Evolutionary conservation across 2,797 vertebrate genomes (phyloP), one percentile per base, ranked within the genome.

Genomic region (Eidolon dupreanum): DNA sequence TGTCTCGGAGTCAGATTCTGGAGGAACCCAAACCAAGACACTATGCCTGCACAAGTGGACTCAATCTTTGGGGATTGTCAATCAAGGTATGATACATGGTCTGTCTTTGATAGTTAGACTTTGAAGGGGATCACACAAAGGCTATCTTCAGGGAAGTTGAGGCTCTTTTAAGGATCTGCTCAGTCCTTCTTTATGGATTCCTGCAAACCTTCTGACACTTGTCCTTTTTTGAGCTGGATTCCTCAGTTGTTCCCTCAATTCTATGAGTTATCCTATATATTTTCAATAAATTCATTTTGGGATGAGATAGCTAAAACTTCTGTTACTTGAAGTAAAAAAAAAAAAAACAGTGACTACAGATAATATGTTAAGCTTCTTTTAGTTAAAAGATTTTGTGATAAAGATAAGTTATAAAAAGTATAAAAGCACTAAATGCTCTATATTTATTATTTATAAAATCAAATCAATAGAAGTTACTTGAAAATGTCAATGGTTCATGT

Each of bases 351-450:
- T 95, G 88, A 88, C 92, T 90, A 88, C 59, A 97, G 38, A 92
- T 94, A 85, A 88, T 15, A 53, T 20, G 81, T 73, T 94, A 92
- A 46, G 26, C 12, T 11, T 65, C 61, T 84, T 79, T 68, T 51
- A 73, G 55, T 68, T 78, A 73, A 70, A 95, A 93, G 75, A 59
- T 10, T 74, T 94, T 66, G 87, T 92, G 73, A 74, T 88, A 74
- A 70, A 96, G 95, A 96, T 73, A 46, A 93, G 10, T 92, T 90
- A 33, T 75, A 88, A 95, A 93, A 88, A 89, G 36, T 68, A 36
- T 66, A 55, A 92, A 20, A 92, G 36, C n/a, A 75, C 61, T 91
- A 88, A 93, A 77, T 92, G 79, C 55, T 88, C 41, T 55, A 33
- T 26, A 70, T 61, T 87, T 89, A 75, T 95, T 95, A 97, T 89